A percentile compares a stretch with the other conserved stretches of the same genome.
phyloP scores from a whole-genome alignment of 2,113 vertebrate species.

The Caretta caretta region DNA sequence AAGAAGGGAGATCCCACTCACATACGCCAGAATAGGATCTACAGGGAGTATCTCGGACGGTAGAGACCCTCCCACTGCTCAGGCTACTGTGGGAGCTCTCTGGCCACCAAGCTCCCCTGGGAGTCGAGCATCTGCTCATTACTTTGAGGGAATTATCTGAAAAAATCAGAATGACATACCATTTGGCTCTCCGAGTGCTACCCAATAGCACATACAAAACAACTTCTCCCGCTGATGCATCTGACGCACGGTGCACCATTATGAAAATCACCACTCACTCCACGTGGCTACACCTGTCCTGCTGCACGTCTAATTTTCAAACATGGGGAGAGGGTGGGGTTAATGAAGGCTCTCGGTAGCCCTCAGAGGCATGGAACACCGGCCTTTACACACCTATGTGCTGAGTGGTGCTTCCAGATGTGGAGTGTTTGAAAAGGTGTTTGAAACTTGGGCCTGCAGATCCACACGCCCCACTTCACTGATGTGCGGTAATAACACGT shows the following conservation, averaged over 20 bases:
- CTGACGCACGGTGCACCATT: no score
- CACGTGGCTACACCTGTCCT: no score
- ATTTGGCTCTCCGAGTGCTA: neutral
- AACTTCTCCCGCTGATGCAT: neutral
- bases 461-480: neutral
- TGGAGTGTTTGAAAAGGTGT: neutral
- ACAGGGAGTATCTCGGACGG: neutral
- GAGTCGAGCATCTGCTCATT: neutral
- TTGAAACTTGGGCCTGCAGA: fast-evolving
- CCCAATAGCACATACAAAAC: neutral
- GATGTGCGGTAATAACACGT: conserved; percentile 48
- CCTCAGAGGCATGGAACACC: fast-evolving
- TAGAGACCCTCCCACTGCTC: neutral
- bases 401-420: neutral
- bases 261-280: neutral
- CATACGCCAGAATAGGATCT: fast-evolving
- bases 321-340: no score
- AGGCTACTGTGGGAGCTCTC: neutral
- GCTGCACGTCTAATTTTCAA: no score
- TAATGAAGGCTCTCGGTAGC: no score
- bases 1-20: neutral
- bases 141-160: neutral
- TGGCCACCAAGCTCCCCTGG: no score
- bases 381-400: fast-evolving
- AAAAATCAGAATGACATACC: neutral